Evolutionary conservation across 2,888 invertebrate genomes (phyloP), one percentile per base, ranked within the genome.

Genomic region (Tinea trinotella): DNA sequence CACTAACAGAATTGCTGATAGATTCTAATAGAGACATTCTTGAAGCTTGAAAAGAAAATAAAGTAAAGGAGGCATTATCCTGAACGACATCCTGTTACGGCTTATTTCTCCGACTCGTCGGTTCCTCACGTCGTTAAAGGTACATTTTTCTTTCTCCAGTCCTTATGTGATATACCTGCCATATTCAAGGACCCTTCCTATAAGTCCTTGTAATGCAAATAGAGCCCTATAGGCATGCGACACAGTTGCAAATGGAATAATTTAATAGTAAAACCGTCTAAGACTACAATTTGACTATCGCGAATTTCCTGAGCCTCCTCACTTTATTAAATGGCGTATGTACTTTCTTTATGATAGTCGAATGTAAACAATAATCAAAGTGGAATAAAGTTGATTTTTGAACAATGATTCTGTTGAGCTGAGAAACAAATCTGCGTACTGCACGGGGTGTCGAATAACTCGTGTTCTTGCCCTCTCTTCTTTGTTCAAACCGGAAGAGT

Each of bases 241-340:
- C 76, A 85, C 74, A 84, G 85, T 79, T 76, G 76, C 68, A 68
- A 83, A 76, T 81, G 76, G 78, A 74, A 80, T 83, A 82, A 85
- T 79, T 78, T 78, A 74, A 79, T 73, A 68, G 70, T 70, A 76
- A 73, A 76, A 74, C 74, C 73, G 82, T 71, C 81, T 82, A 83
- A 83, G 83, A 82, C 83, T 84, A 83, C 83, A 84, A 85, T 84
- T 84, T 84, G 85, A 85, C 85, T 85, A 85, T 84, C 84, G 83
- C 76, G 82, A 82, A 85, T 83, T 84, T 83, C 81, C 80, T 76
- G 76, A 75, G 70, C 71, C 62, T 61, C 62, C 69, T 34, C 17
- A 7, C 13, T 22, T 52, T 54, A 5, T 18, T 9, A 46, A 54
- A 17, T 19, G 46, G 3, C 40, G 18, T 40, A 53, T 19, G 19